Percentiles rank a stretch among this genome's conserved stretches.
phyloP scores from a whole-genome alignment of 1,140 invertebrate species.

The Drosophila pachea region DNA sequence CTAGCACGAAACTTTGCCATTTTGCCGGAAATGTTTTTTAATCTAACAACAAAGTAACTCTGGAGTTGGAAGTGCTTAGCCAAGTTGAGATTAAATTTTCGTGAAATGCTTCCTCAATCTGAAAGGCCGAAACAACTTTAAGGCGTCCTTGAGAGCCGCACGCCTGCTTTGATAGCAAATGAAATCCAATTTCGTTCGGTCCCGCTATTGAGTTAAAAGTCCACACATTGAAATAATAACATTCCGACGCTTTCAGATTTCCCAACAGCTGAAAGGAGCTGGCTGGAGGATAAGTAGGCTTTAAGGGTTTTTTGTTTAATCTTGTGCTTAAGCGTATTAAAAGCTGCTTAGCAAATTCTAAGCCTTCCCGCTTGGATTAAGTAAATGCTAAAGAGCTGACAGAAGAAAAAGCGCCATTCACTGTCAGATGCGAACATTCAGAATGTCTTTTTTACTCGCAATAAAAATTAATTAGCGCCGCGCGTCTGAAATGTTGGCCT shows the following conservation, averaged over 20 bases:
- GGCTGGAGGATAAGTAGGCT: neutral
- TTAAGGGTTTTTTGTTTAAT: neutral
- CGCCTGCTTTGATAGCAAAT: constrained; percentile 22
- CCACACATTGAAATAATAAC: constrained; percentile 15
- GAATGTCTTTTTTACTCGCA: constrained; percentile 48
- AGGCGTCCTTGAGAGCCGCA: constrained; percentile 59
- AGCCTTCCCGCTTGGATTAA: constrained; percentile 32
- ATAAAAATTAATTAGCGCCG: constrained; percentile 66
- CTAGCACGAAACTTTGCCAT: constrained; percentile 48
- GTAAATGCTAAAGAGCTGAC: constrained; percentile 31
- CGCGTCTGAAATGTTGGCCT: constrained; percentile 50
- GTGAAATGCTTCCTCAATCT: constrained; percentile 32
- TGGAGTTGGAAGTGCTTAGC: constrained; percentile 16
- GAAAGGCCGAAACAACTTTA: constrained; percentile 38
- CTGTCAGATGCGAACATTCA: constrained; percentile 11
- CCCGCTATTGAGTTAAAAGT: constrained; percentile 7
- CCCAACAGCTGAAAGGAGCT: neutral
- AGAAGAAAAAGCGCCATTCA: too few relatives aligned
- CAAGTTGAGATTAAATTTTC: constrained; percentile 39
- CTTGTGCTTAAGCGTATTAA: neutral
- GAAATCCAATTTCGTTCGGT: constrained; percentile 51
- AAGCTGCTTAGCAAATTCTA: constrained; percentile 8
- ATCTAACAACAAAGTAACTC: constrained; percentile 68
- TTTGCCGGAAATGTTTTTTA: constrained; percentile 62
- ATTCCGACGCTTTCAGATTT: neutral